phyloP scores from a whole-genome alignment of 2,888 invertebrate species.

The Megaustenia siamemsis region DNA sequence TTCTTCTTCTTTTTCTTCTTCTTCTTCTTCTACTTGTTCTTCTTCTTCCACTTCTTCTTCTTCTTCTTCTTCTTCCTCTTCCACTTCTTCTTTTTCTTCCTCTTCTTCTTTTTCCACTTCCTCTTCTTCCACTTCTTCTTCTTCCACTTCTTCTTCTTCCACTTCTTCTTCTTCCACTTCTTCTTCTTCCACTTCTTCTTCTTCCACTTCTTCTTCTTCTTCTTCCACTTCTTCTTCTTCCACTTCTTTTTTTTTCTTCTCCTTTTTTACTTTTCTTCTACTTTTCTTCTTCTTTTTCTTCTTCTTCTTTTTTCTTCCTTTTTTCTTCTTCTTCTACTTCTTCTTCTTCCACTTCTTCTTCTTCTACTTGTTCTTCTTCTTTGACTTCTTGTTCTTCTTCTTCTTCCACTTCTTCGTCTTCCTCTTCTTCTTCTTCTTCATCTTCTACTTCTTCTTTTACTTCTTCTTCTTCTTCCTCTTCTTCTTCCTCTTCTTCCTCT shows the following conservation, averaged over 20 bases:
- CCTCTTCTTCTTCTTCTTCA: neutral
- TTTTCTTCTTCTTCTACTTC: neutral
- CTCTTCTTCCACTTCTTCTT: neutral
- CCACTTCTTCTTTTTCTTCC: neutral
- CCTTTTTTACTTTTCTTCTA: neutral
- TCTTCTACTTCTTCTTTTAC: neutral
- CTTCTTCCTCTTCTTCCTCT: neutral
- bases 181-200: neutral
- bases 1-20: neutral
- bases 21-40: neutral
- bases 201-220: neutral
- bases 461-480: conserved; percentile 10
- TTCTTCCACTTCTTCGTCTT: neutral
- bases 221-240: neutral
- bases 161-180: neutral
- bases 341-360: neutral
- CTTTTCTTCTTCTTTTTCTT: neutral
- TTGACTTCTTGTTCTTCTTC: neutral
- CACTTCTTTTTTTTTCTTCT: neutral
- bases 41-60: neutral
- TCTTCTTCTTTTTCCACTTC: neutral
- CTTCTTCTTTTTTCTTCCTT: neutral
- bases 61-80: neutral
- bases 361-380: neutral
- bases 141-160: neutral